Evolutionary conservation across 1,140 invertebrate genomes (phyloP).

Genomic region (Drosophila paulistorum): DNA sequence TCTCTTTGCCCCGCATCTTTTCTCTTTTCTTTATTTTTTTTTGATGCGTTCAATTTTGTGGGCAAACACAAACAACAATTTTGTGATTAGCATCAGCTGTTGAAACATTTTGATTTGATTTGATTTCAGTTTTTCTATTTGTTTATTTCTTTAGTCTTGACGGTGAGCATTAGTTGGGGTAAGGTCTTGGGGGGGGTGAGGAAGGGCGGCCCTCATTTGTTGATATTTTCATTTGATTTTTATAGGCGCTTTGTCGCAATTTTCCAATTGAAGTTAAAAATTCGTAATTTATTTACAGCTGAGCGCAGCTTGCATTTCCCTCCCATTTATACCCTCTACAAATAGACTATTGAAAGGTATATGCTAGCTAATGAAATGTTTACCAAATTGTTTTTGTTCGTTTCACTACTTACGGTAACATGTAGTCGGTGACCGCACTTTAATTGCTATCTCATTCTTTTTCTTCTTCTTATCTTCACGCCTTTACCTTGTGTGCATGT

Average conservation of each 20-base stretch:
- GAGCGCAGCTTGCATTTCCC: constrained; percentile 45
- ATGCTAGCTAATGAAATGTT: background rate
- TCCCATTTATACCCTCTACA: background rate
- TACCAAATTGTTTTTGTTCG: too few species aligned
- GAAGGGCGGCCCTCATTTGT: constrained; percentile 31
- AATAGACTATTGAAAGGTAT: background rate
- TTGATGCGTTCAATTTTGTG: constrained; percentile 77
- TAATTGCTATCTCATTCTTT: background rate
- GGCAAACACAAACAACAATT: constrained; percentile 66
- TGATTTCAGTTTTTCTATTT: constrained; percentile 56
- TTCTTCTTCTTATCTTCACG: constrained; percentile 13
- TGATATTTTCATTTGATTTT: constrained; percentile 68
- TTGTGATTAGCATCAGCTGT: constrained; percentile 78
- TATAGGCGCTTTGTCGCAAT: constrained; percentile 64
- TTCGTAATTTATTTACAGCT: constrained; percentile 54
- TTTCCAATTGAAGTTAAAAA: constrained; percentile 62
- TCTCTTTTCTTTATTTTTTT: background rate
- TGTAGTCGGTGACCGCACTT: background rate
- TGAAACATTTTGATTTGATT: constrained; percentile 67
- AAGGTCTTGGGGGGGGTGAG: background rate
- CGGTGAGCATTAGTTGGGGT: background rate
- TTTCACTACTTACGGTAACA: background rate
- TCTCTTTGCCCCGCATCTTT: background rate
- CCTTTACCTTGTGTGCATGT: constrained; percentile 20
- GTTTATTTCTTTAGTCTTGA: constrained; percentile 60